A percentile compares a stretch with the other conserved stretches of the same genome.
These are phyloP conservation scores for Drosophila prosaltans DNA, from an alignment of 1,140 invertebrate species.

Conservation along the genomic window DNA sequence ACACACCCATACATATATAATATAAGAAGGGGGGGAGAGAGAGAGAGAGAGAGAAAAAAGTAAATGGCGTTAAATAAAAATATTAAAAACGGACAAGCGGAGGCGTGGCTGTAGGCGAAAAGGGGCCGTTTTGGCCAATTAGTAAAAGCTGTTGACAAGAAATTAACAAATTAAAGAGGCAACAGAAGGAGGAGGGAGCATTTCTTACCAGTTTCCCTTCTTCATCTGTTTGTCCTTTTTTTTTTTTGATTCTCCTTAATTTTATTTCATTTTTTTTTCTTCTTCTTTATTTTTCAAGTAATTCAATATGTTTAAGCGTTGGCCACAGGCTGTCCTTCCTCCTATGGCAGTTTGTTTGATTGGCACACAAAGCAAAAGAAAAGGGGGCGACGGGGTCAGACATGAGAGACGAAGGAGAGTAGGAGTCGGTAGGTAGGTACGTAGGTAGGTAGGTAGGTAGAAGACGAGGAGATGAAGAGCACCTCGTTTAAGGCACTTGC, in stretches of 20 bases:
- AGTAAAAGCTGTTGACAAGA: conserved; percentile 67
- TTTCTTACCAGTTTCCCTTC: conserved; percentile 6
- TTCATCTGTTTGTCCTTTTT: not conserved
- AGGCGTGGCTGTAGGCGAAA: conserved; percentile 4
- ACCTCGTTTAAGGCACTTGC: conserved; percentile 43
- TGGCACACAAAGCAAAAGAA: conserved; percentile 62
- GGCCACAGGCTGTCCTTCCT: conserved; percentile 49
- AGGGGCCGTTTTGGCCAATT: conserved; percentile 56
- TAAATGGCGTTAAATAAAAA: conserved; percentile 72
- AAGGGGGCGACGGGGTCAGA: conserved; percentile 14
- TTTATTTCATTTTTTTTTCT: conserved; percentile 12
- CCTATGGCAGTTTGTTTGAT: conserved; percentile 50
- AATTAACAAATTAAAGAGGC: conserved; percentile 69
- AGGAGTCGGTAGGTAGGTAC: too few species aligned
- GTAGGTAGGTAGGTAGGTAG: too few species aligned
- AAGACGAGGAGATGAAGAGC: not conserved
- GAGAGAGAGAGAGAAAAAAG: conserved; percentile 29
- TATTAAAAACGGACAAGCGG: conserved; percentile 65
- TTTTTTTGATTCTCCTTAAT: not conserved
- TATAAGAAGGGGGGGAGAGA: not conserved
- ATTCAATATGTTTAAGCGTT: conserved; percentile 77
- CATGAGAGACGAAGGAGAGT: not conserved
- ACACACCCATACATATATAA: not conserved
- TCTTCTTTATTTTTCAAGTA: conserved; percentile 53
- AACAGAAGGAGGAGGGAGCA: not conserved